A percentile compares a stretch with the other conserved stretches of the same genome.
Conservation (phyloP, 2,113 vertebrate species). For the Pelmatolapia mariae region DNA sequence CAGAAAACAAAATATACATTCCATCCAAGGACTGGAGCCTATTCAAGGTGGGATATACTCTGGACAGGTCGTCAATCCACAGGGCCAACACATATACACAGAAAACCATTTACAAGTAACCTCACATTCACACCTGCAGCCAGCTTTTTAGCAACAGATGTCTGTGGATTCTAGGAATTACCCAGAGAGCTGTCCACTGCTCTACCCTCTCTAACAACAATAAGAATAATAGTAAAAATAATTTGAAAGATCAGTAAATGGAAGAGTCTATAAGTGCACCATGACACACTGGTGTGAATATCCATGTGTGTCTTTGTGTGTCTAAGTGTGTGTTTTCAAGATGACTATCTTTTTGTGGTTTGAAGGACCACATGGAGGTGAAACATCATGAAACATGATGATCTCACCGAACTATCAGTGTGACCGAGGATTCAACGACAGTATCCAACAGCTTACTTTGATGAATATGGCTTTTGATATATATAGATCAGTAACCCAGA, state of each 20-base stretch:
- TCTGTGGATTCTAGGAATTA: neutral
- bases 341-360: neutral
- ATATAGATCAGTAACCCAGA: neutral
- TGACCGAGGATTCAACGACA: neutral
- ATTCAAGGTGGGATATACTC: fast-evolving
- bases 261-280: neutral
- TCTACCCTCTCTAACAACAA: neutral
- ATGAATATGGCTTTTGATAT: neutral
- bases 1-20: neutral
- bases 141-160: neutral
- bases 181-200: neutral
- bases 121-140: neutral
- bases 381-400: neutral
- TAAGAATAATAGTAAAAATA: fast-evolving
- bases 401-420: neutral
- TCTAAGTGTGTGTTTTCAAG: neutral
- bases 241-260: neutral
- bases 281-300: neutral
- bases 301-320: fast-evolving
- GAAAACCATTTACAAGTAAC: neutral
- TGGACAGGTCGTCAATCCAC: neutral
- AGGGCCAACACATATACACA: neutral
- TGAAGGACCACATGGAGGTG: neutral
- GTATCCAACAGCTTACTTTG: neutral
- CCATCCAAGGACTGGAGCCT: neutral